Evolutionary conservation across 2,797 vertebrate genomes (phyloP), one percentile per base, ranked within the genome.

Genomic region (Benthosema pterotum): DNA sequence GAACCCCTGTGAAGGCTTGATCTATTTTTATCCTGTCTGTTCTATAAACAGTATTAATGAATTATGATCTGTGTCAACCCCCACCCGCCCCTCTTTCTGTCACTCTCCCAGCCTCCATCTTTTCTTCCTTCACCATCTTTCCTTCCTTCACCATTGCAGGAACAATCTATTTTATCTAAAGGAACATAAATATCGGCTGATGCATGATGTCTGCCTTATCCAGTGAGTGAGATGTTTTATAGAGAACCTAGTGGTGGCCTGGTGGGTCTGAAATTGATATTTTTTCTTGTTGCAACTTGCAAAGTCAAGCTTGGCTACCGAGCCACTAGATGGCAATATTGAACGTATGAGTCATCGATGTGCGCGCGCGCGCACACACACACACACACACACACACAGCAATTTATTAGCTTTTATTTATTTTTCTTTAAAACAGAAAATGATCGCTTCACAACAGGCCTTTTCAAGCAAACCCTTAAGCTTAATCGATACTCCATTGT

Each of bases 361-460:
- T 22, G 67, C 77, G 17, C 47, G 32, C 9, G 47, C 22, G 32
- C 19, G 16, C 28, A 38, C 19, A 16, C 19, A 38, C 14, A 32
- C 5, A 32, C n/a, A 51, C 47, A 15, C 55, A 70, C 61, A 15
- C 5, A n/a, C 22, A 55, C 38, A 64, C 52, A 63, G 76, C 64
- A 66, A 89, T 81, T 90, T 83, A 88, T 83, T 78, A 86, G 79
- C 83, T 92, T 87, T 92, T 92, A 92, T 91, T 94, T 86, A 78
- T 93, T 93, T 94, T 94, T 94, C 92, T 94, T 94, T 94, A 94
- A 93, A 94, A 94, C 94, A 94, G 92, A 93, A 94, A 94, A 94
- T 90, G 83, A 91, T 92, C 79, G 91, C 89, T 93, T 92, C 87
- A 94, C 92, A 93, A 93, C 91, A 92, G 91, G 92, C 91, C 90